phyloP scores from a whole-genome alignment of 1,140 invertebrate species.

The Drosophila lini region DNA sequence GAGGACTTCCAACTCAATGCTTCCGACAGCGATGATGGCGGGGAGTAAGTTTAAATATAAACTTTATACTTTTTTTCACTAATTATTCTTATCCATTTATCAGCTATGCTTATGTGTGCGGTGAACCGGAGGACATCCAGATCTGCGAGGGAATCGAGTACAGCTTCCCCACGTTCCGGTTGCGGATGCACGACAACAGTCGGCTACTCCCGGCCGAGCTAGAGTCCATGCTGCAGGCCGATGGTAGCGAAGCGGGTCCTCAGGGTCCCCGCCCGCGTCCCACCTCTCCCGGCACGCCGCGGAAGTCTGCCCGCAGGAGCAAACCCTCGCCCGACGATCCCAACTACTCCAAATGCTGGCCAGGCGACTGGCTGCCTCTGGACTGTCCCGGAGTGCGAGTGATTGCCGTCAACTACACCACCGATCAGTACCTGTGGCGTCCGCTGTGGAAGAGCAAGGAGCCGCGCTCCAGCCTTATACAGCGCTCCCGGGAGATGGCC shows the following conservation, averaged over 20 bases:
- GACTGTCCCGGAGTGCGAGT: conserved; percentile 88
- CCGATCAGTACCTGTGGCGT: conserved; percentile 89
- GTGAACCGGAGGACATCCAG: conserved; percentile 67
- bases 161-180: conserved; percentile 80
- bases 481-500: conserved; percentile 89
- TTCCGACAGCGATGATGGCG: conserved; percentile 55
- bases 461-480: conserved; percentile 87
- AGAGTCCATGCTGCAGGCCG: conserved; percentile 63
- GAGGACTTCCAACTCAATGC: conserved; percentile 23
- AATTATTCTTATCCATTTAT: background rate
- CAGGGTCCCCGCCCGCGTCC: background rate
- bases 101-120: conserved; percentile 73
- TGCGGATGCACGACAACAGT: conserved; percentile 74
- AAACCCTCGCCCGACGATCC: conserved; percentile 72
- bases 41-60: conserved; percentile 41
- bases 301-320: conserved; percentile 38
- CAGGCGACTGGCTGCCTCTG: conserved; percentile 88
- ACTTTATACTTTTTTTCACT: too few species aligned
- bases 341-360: conserved; percentile 88
- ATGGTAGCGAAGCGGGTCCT: conserved; percentile 5
- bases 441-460: conserved; percentile 88
- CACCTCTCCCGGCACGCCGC: conserved; percentile 6
- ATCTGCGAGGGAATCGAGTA: conserved; percentile 80
- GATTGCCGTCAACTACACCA: conserved; percentile 89
- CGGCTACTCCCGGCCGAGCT: conserved; percentile 54